A percentile compares a stretch with the other conserved stretches of the same genome.
These are phyloP conservation scores for Nymphicus hollandicus DNA, from an alignment of 2,113 vertebrate genomes.

Conservation along the genomic window DNA sequence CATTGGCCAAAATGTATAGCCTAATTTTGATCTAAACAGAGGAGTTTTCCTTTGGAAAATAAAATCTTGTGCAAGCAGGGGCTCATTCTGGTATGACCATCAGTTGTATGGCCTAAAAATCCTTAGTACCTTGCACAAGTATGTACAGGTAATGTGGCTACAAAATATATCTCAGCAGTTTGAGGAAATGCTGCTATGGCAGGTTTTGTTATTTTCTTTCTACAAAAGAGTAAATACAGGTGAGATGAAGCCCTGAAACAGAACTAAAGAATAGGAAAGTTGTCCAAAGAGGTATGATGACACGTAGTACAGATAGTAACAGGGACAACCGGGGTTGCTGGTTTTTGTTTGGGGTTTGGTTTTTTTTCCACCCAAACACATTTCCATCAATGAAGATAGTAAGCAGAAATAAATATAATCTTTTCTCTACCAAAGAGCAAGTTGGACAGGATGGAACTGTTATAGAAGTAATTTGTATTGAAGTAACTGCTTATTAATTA, in stretches of 20 bases:
- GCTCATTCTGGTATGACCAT: neutral
- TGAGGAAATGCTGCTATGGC: neutral
- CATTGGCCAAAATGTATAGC: neutral
- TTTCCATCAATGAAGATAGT: neutral
- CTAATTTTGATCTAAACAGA: neutral
- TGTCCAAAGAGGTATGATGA: neutral
- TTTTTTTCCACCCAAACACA: neutral
- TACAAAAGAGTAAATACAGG: neutral
- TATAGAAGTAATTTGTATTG: neutral
- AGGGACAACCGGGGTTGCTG: neutral
- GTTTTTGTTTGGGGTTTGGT: neutral
- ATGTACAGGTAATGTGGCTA: neutral
- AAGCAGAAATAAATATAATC: neutral
- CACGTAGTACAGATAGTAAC: accelerated
- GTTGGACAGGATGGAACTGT: neutral
- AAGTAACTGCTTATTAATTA: neutral
- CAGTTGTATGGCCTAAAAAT: neutral
- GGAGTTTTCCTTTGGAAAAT: neutral
- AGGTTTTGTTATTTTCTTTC: neutral
- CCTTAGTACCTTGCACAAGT: neutral
- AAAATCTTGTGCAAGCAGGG: neutral
- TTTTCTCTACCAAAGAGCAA: neutral
- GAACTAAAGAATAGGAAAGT: neutral
- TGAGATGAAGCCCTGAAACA: neutral
- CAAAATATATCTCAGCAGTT: neutral